Evolutionary conservation across 2,888 invertebrate genomes (phyloP), one percentile per base, ranked within the genome.

Genomic region (Arrhopalites spinosus): DNA sequence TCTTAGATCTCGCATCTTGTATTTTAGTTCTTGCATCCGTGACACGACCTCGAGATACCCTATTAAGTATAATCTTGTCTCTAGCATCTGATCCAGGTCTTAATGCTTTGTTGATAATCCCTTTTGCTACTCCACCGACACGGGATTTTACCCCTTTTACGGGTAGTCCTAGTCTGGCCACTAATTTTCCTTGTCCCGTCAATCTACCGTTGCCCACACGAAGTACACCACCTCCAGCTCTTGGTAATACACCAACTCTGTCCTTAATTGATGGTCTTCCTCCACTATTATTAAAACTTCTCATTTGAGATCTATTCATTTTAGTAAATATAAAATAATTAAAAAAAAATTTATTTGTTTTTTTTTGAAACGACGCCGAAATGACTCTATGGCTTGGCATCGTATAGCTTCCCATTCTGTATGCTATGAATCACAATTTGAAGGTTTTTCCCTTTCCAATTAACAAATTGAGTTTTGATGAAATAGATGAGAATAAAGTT

Each of bases 11-110:
- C 1, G 61, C 70, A 43, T 73, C 73, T 3, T 20, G 11, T 2
- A n/a, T 45, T n/a, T 43, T 67, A n/a, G 56, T 23, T n/a, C n/a
- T n/a, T n/a, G n/a, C n/a, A n/a, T 36, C 36, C 3, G 36, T 36
- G 70, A 81, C 78, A 43, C 82, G 67, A 8, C 83, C 83, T n/a
- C 77, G 77, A 8, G 79, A 75, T 15, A 81, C 79, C n/a, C 82
- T 76, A 68, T 80, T 82, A 23, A 83, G 73, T 56, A 82, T 82
- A 2, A 83, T 83, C 63, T 83, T 83, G 27, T 82, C 80, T 63
- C 83, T 50, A 2, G 83, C 83, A 75, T 83, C 83, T 8, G 76
- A 53, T 30, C 81, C 61, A 1, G 59, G 68, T 56, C 43, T 15
- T 29, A 50, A 30, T 50, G 47, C 29, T 36, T 53, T 50, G 11